phyloP scores from a whole-genome alignment of 92 coral and sea anemone genomes.

The Phenganax stokvisi region DNA sequence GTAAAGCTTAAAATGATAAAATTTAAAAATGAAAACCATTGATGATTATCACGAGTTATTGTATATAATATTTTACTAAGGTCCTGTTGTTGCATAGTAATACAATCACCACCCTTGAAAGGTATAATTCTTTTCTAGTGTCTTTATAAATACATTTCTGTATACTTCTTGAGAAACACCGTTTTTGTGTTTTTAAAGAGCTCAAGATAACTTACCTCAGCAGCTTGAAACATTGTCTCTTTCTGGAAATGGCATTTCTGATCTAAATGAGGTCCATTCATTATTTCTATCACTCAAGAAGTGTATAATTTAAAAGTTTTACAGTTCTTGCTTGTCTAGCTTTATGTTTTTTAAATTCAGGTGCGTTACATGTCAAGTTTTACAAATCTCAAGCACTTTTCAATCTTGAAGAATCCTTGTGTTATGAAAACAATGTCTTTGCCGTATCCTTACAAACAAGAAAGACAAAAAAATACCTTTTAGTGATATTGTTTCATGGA shows the following conservation, averaged over 20 bases:
- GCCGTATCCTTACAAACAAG: conserved; percentile 54
- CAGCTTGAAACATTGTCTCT: conserved; percentile 70
- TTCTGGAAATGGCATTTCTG: conserved; percentile 76
- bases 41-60: neutral
- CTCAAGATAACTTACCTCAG: conserved; percentile 27
- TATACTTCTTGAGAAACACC: neutral
- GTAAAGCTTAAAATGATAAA: conserved; percentile 31
- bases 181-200: conserved; percentile 10
- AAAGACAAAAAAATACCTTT: neutral
- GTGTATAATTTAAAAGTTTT: neutral
- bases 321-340: neutral
- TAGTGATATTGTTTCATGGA: neutral
- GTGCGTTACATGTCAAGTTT: conserved; percentile 50
- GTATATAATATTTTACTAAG: conserved; percentile 33
- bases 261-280: conserved; percentile 68
- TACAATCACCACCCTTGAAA: conserved; percentile 61
- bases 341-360: conserved; percentile 36
- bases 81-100: conserved; percentile 84
- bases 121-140: conserved; percentile 21
- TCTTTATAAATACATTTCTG: neutral
- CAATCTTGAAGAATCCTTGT: conserved; percentile 70
- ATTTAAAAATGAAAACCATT: neutral
- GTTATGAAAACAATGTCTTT: conserved; percentile 43
- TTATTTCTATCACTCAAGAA: neutral
- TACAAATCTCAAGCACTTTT: conserved; percentile 68